Percentiles rank a stretch among this genome's conserved stretches.
Conservation (phyloP, 2,888 invertebrate species). For the Tachina fera region DNA sequence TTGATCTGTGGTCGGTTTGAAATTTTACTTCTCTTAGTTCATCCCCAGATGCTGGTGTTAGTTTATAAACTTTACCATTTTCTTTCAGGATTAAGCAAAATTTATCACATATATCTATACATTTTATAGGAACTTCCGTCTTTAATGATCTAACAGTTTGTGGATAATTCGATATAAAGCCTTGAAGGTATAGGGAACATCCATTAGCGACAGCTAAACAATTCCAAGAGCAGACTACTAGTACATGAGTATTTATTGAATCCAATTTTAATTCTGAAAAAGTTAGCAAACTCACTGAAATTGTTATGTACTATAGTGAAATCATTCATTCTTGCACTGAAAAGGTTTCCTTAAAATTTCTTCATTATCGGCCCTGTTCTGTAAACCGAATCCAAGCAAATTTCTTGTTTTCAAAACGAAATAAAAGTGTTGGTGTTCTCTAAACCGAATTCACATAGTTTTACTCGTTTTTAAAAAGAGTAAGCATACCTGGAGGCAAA, state of each 20-base stretch:
- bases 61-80: conserved; percentile 78
- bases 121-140: conserved; percentile 73
- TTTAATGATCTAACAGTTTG: conserved; percentile 71
- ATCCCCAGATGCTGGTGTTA: conserved; percentile 70
- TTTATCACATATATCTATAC: conserved; percentile 76
- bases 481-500: too few species aligned
- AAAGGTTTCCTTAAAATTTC: too few species aligned
- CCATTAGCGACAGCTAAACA: conserved; percentile 76
- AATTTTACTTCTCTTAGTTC: conserved; percentile 74
- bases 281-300: too few species aligned
- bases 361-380: too few species aligned
- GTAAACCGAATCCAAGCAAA: too few species aligned
- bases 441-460: too few species aligned
- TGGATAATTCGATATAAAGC: conserved; percentile 74
- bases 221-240: conserved; percentile 76
- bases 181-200: conserved; percentile 74
- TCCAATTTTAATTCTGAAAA: conserved; percentile 54
- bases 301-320: too few species aligned
- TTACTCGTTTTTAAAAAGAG: too few species aligned
- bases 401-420: too few species aligned
- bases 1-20: conserved; percentile 54
- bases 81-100: conserved; percentile 78
- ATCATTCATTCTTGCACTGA: too few species aligned
- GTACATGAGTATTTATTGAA: conserved; percentile 8
- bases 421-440: too few species aligned